A percentile compares a stretch with the other conserved stretches of the same genome.
These are phyloP conservation scores for Meteorus sp. DNA, from an alignment of 1,140 invertebrate species.

Conservation along the genomic window DNA sequence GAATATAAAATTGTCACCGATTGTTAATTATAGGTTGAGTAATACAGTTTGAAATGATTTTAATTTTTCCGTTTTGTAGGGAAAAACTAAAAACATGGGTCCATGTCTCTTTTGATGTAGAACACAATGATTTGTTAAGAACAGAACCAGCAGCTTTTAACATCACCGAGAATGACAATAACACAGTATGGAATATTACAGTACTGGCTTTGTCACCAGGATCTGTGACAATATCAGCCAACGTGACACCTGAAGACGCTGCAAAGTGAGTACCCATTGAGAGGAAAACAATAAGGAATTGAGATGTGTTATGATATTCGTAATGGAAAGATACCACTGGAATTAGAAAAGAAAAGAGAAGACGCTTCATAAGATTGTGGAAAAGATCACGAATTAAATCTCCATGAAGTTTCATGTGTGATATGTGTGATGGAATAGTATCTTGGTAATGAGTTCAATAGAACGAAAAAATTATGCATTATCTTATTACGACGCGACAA, in stretches of 20 bases:
- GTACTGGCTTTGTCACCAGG: conserved; percentile 60
- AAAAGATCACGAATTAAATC: too few relatives aligned
- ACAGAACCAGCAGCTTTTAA: conserved; percentile 15
- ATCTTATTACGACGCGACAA: too few relatives aligned
- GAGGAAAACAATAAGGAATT: not conserved
- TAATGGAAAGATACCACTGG: conserved; percentile 18
- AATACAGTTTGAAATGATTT: too few relatives aligned
- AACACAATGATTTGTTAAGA: conserved; percentile 24
- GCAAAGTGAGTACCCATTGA: conserved; percentile 50
- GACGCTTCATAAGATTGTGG: too few relatives aligned
- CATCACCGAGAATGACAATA: not conserved
- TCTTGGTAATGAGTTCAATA: too few relatives aligned
- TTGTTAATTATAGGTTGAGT: not conserved
- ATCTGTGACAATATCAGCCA: conserved; percentile 58
- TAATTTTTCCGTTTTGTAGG: not conserved
- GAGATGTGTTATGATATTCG: conserved; percentile 22
- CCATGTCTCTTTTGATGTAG: conserved; percentile 10
- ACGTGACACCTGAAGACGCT: conserved; percentile 49
- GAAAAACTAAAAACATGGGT: not conserved
- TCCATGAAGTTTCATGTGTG: too few relatives aligned
- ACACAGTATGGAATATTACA: conserved; percentile 53
- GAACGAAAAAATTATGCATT: too few relatives aligned
- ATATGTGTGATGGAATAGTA: too few relatives aligned
- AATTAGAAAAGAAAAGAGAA: too few relatives aligned
- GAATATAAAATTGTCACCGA: not conserved